Conservation (phyloP, 1,140 invertebrate species). For the Trinorchestia longiramus region DNA sequence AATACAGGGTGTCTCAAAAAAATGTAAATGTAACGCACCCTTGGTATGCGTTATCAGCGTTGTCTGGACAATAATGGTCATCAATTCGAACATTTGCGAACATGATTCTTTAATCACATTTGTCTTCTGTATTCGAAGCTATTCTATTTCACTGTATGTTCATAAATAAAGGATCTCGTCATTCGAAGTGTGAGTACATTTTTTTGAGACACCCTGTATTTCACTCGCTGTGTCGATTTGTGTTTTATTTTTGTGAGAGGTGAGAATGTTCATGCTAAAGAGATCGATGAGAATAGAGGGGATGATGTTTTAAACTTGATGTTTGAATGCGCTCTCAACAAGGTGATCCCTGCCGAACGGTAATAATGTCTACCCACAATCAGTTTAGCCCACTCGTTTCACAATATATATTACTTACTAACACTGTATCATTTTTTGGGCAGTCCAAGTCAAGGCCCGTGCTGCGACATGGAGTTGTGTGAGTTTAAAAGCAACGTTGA, state of each 20-base stretch:
- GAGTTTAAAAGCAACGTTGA: constrained; percentile 78
- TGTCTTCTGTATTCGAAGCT: too few species aligned
- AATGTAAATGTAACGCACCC: too few species aligned
- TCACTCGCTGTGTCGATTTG: not conserved
- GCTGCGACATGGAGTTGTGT: constrained; percentile 87
- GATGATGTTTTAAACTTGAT: not conserved
- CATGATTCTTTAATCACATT: too few species aligned
- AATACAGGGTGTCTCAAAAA: too few species aligned
- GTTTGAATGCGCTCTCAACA: not conserved
- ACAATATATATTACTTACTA: not conserved
- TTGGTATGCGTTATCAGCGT: too few species aligned
- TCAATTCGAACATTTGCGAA: too few species aligned
- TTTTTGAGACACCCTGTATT: too few species aligned
- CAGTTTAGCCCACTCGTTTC: not conserved
- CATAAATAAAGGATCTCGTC: too few species aligned
- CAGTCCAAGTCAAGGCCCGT: constrained; percentile 96
- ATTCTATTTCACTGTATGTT: too few species aligned
- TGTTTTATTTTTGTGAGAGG: not conserved
- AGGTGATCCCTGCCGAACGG: not conserved
- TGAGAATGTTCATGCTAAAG: not conserved
- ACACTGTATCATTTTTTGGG: constrained; percentile 64
- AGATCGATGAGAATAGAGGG: not conserved
- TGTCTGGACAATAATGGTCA: too few species aligned
- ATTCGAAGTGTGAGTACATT: too few species aligned
- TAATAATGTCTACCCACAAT: too few species aligned